A percentile compares a stretch with the other conserved stretches of the same genome.
Evolutionary conservation across 2,113 vertebrate species (phyloP).

Genomic region (zebrafish (Danio rerio)): GRCz12tu NC_133177.1:29271001-29271500

Average conservation of each 20-base stretch:
- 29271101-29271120: neutral
- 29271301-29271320: neutral
- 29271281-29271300: neutral
- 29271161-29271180: constrained; percentile 12
- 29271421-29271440: too few relatives aligned
- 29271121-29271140: constrained; percentile 3
- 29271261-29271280: neutral
- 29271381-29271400: neutral
- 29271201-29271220: constrained; percentile 33
- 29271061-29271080: neutral
- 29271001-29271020: neutral
- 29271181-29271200: constrained; percentile 37
- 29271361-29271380: neutral
- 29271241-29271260: constrained; percentile 49
- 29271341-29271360: neutral
- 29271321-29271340: neutral
- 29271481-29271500: too few relatives aligned
- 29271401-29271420: neutral
- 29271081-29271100: neutral
- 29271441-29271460: too few relatives aligned
- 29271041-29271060: neutral
- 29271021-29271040: constrained; percentile 1
- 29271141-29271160: neutral
- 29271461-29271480: too few relatives aligned
- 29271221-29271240: constrained; percentile 36